Evolutionary conservation across 2,797 vertebrate genomes (phyloP), one percentile per base, ranked within the genome.

Genomic region (Coluber constrictor): DNA sequence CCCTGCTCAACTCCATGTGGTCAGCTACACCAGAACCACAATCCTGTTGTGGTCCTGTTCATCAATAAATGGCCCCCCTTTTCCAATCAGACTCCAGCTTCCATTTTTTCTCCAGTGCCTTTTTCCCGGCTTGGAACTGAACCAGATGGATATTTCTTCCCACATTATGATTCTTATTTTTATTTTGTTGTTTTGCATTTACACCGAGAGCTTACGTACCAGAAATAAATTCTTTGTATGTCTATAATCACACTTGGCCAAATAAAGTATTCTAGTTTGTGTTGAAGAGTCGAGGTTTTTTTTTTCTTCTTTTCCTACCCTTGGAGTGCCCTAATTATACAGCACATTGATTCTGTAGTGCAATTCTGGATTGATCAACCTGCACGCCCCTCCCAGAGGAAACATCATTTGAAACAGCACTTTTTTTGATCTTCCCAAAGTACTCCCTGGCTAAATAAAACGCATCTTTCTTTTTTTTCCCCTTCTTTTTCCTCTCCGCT

Each of bases 271-370:
- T 96, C 97, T 43, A 20, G 3, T 79, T 79, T 79, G 74, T 10
- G 1, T 47, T 25, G 95, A 94, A 61, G 97, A 83, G 90, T 93
- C 3, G 15, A 3, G 57, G 88, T 25, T n/a, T 97, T 94, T 96
- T 97, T 98, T 98, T 89, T 25, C n/a, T n/a, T n/a, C 92, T 98
- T 98, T 18, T 93, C 93, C 92, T 98, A 98, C 98, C 98, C 98
- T 98, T 98, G 98, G 97, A 98, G 98, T 98, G 98, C 98, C 98
- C 98, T 99, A 98, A 98, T 99, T 98, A 99, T 98, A 98, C 98
- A 98, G 97, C 96, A 97, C 98, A 99, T 99, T 98, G 98, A 99
- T 99, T 99, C 99, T 98, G 98, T 98, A 98, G 98, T 98, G 98
- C 98, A 98, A 98, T 97, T 98, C 98, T 98, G 97, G 97, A 98